Evolutionary conservation across 2,797 vertebrate species (phyloP).

Genomic region (Anguilla anguilla): DNA sequence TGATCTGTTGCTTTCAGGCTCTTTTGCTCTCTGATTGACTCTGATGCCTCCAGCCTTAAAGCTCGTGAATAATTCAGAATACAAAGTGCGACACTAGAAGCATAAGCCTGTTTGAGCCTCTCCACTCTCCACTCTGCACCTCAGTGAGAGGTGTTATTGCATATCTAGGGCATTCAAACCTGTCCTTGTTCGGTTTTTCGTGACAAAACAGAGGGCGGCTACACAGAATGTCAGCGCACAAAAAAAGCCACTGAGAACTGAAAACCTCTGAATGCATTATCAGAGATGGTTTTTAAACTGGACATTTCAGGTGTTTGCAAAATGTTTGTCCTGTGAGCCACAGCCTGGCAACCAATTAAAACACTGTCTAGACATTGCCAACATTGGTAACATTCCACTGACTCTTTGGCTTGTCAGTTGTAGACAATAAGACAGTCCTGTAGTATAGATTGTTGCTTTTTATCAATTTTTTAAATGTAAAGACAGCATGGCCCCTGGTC

Average conservation of each 20-base stretch:
- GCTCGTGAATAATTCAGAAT: conserved; percentile 67
- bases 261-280: not conserved
- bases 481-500: not conserved
- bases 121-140: conserved; percentile 13
- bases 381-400: not conserved
- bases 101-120: conserved; percentile 6
- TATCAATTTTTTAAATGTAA: not conserved
- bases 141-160: not conserved
- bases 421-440: not conserved
- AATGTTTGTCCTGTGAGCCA: not conserved
- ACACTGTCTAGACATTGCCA: not conserved
- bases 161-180: conserved; percentile 2
- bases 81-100: conserved; percentile 59
- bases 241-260: not conserved
- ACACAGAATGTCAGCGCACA: not conserved
- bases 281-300: not conserved
- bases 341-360: not conserved
- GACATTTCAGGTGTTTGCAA: not conserved
- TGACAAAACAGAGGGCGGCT: not conserved
- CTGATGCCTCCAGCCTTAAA: conserved; percentile 41
- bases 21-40: conserved; percentile 45
- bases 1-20: conserved; percentile 28
- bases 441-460: not conserved
- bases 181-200: conserved; percentile 29
- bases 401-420: not conserved